A percentile compares a stretch with the other conserved stretches of the same genome.
phyloP scores from a whole-genome alignment of 2,888 invertebrate species.

The Parnassius glacialis region DNA sequence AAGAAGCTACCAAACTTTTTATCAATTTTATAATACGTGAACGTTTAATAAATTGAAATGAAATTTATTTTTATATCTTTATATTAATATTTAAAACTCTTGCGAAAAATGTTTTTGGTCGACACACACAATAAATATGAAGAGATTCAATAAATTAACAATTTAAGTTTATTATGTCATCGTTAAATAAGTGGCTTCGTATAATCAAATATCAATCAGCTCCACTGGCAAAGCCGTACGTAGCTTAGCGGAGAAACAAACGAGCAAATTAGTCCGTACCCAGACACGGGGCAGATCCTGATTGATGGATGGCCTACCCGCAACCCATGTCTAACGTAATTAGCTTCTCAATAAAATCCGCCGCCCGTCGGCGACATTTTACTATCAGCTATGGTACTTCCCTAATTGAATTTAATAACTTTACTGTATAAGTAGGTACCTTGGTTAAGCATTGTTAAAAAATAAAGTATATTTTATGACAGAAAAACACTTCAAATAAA shows the following conservation, averaged over 20 bases:
- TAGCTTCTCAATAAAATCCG: conserved; percentile 62
- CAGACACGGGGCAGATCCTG: conserved; percentile 66
- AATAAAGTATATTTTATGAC: too few species aligned
- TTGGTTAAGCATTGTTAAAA: too few species aligned
- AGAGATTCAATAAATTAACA: background rate
- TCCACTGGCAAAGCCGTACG: conserved; percentile 45
- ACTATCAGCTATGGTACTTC: conserved; percentile 1
- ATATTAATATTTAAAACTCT: too few species aligned
- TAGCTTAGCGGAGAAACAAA: conserved; percentile 74
- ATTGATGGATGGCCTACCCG: conserved; percentile 72
- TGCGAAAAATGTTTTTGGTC: too few species aligned
- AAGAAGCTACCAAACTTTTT: too few species aligned
- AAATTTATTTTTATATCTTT: too few species aligned
- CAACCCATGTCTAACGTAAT: conserved; percentile 54
- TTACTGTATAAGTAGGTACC: too few species aligned
- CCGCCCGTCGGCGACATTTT: conserved; percentile 18
- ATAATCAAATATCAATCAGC: conserved; percentile 45
- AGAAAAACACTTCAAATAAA: too few species aligned
- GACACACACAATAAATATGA: too few species aligned
- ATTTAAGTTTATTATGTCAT: background rate
- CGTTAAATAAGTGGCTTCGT: conserved; percentile 15
- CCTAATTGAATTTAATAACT: conserved; percentile 16
- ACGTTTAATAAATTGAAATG: too few species aligned
- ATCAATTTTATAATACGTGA: too few species aligned
- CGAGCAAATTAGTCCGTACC: conserved; percentile 73